Percentiles rank a stretch among this genome's conserved stretches.
These are phyloP conservation scores for Diloba caeruleocephala DNA, from an alignment of 2,888 invertebrate genomes.

Conservation along the genomic window DNA sequence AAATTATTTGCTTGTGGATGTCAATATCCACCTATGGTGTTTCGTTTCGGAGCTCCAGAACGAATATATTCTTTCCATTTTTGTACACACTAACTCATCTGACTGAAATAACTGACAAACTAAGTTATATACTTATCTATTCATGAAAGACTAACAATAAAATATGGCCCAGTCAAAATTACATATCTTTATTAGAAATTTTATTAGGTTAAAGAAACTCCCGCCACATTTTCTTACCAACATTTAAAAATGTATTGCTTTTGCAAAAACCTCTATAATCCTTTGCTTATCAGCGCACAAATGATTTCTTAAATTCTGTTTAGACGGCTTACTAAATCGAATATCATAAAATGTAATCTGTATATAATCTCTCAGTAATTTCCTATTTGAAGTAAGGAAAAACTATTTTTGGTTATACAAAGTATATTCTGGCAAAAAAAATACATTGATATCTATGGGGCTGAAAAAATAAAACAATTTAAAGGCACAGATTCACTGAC, in stretches of 20 bases:
- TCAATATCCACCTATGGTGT: no score
- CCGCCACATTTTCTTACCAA: conserved; percentile 28
- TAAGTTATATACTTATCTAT: background rate
- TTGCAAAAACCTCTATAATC: conserved; percentile 34
- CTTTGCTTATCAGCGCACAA: conserved; percentile 22
- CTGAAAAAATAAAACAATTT: background rate
- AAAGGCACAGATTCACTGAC: background rate
- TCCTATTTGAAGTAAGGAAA: no score
- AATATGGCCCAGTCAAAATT: conserved; percentile 40
- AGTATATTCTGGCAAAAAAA: no score
- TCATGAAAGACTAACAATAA: background rate
- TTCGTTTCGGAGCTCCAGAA: no score
- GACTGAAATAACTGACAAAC: background rate
- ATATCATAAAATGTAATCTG: no score
- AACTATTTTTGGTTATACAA: no score
- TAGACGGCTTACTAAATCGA: conserved; percentile 12
- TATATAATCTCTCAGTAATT: no score
- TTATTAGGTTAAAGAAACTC: conserved; percentile 20
- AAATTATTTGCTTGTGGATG: no score
- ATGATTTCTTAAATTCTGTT: conserved; percentile 31
- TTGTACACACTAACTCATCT: no score
- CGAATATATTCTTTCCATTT: no score
- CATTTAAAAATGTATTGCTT: conserved; percentile 33
- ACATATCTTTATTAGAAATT: conserved; percentile 25
- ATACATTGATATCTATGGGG: no score